A percentile compares a stretch with the other conserved stretches of the same genome.
Evolutionary conservation across 1,140 invertebrate genomes (phyloP).

Genomic region (Drosophila kohkoa): DNA sequence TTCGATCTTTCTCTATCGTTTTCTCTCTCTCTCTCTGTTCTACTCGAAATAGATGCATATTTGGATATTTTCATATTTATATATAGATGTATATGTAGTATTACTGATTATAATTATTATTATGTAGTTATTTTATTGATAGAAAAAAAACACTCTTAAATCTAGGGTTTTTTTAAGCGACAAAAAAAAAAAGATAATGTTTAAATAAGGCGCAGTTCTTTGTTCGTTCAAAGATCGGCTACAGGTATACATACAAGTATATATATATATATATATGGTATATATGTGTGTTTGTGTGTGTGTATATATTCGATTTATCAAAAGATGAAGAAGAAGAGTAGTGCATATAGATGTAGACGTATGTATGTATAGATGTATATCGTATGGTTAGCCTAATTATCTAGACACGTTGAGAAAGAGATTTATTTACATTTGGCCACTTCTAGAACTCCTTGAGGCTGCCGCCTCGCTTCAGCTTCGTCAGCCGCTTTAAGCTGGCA

Average conservation of each 20-base stretch:
- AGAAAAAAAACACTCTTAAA: conserved; percentile 48
- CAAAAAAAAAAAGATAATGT: conserved; percentile 16
- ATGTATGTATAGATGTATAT: not conserved
- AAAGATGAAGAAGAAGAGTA: not conserved
- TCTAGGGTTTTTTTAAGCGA: conserved; percentile 34
- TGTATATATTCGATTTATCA: conserved; percentile 4
- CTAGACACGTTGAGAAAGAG: not conserved
- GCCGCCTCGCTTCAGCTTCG: conserved; percentile 77
- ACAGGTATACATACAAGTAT: conserved; percentile 10
- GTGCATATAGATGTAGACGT: not conserved
- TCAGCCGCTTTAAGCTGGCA: conserved; percentile 70
- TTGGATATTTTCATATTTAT: conserved; percentile 50
- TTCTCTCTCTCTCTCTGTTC: not conserved
- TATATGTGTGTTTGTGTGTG: conserved; percentile 25
- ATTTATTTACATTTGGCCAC: conserved; percentile 3
- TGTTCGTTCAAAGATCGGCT: conserved; percentile 31
- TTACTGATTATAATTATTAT: conserved; percentile 54
- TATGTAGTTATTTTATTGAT: conserved; percentile 3
- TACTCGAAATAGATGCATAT: conserved; percentile 24
- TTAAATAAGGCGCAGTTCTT: conserved; percentile 36
- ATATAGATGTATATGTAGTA: not conserved
- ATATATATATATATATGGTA: conserved; percentile 13
- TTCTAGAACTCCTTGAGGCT: conserved; percentile 77
- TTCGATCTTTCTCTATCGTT: not conserved
- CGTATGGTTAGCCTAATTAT: not conserved